These are phyloP conservation scores for Aldrovandia affinis DNA, from an alignment of 2,797 vertebrate species.

Conservation along the genomic window DNA sequence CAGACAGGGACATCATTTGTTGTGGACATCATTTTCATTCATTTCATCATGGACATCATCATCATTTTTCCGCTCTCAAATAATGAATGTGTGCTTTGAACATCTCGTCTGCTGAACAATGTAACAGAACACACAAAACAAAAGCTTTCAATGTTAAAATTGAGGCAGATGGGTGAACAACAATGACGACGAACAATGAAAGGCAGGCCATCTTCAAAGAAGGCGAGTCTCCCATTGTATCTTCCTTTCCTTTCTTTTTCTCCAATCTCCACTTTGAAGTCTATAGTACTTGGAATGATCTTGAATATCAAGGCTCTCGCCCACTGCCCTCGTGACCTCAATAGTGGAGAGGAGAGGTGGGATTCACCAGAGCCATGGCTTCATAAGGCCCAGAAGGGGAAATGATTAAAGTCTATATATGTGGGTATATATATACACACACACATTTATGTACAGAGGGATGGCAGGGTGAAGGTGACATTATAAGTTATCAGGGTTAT, in stretches of 20 bases:
- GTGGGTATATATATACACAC: not conserved
- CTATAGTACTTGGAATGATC: not conserved
- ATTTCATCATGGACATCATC: not conserved
- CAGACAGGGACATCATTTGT: no score
- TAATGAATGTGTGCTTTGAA: not conserved
- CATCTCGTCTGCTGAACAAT: not conserved
- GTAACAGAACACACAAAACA: not conserved
- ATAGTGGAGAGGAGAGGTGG: not conserved
- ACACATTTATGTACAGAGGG: conserved; percentile 3
- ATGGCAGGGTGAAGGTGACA: conserved; percentile 10
- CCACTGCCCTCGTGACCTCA: not conserved
- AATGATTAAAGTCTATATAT: conserved; percentile 43
- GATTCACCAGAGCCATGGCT: not conserved
- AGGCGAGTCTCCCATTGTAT: not conserved
- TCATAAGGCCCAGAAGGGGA: not conserved
- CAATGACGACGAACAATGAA: not conserved
- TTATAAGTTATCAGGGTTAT: conserved; percentile 14
- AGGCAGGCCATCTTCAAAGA: not conserved
- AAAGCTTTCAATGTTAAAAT: not conserved
- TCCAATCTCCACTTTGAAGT: not conserved
- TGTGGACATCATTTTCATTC: no score
- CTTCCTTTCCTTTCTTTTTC: not conserved
- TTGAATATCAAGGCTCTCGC: conserved; percentile 22
- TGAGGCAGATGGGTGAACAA: not conserved
- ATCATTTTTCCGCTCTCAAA: not conserved